phyloP scores from a whole-genome alignment of 2,888 invertebrate species.

The Plutella xylostella region DNA sequence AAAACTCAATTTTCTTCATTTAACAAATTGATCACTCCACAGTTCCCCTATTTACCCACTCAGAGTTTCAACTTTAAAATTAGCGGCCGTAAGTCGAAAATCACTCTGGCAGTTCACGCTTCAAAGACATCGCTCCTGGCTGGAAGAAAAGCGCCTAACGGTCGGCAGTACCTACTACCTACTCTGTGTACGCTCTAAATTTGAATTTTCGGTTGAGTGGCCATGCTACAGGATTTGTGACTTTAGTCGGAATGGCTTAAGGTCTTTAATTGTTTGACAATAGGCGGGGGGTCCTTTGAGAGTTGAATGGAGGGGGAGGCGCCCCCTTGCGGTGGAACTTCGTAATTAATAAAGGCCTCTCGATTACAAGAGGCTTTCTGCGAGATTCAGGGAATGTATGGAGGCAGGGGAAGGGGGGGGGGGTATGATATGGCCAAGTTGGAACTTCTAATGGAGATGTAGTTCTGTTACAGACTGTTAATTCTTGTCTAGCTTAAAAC shows the following conservation, averaged over 20 bases:
- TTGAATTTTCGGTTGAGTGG: conserved; percentile 38
- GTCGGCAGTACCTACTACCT: too few relatives aligned
- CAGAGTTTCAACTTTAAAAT: conserved; percentile 30
- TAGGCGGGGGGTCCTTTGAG: conserved; percentile 20
- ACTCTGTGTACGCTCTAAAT: too few relatives aligned
- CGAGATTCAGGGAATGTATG: conserved; percentile 16
- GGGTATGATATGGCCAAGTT: too few relatives aligned
- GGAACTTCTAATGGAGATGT: too few relatives aligned
- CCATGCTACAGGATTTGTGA: conserved; percentile 41
- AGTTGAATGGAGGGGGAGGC: conserved; percentile 18
- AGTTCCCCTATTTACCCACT: conserved; percentile 29
- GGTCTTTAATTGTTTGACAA: conserved; percentile 40
- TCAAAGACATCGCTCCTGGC: neutral
- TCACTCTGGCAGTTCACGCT: conserved; percentile 20
- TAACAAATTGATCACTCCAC: conserved; percentile 58
- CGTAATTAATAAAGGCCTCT: conserved; percentile 68
- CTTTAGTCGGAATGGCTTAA: conserved; percentile 43
- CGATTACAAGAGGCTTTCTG: conserved; percentile 67
- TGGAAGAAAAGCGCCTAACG: neutral
- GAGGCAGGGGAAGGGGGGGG: too few relatives aligned
- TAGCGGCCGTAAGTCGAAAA: conserved; percentile 31
- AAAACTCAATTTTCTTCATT: conserved; percentile 38
- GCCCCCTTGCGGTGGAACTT: conserved; percentile 61
- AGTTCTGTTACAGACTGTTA: too few relatives aligned
- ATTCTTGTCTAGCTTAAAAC: too few relatives aligned